A percentile compares a stretch with the other conserved stretches of the same genome.
Evolutionary conservation across 2,888 invertebrate species (phyloP).

Genomic region (Andrena camellia): DNA sequence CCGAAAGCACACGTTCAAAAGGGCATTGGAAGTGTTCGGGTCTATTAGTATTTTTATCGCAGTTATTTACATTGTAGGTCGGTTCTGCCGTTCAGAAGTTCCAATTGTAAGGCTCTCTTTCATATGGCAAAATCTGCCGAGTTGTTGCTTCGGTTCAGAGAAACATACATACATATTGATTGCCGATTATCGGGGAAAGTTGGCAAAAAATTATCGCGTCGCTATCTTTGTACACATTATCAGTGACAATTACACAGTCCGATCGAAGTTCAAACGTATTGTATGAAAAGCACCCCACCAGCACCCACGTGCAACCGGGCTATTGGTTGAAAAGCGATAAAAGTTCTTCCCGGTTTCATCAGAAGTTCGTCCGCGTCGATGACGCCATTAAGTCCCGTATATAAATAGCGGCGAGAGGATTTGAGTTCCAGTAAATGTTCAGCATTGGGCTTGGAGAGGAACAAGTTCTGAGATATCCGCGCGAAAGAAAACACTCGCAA

Average conservation of each 20-base stretch:
- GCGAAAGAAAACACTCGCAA: no score
- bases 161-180: background rate
- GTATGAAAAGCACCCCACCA: background rate
- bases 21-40: no score
- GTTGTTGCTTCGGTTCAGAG: no score
- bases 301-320: background rate
- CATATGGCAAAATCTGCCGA: no score
- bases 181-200: background rate
- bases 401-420: constrained; percentile 25
- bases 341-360: background rate
- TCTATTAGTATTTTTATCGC: no score
- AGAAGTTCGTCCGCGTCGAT: background rate
- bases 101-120: no score
- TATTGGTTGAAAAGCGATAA: constrained; percentile 27
- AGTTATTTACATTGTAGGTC: no score
- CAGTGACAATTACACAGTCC: background rate
- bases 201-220: no score
- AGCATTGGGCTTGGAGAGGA: background rate
- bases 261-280: constrained; percentile 3
- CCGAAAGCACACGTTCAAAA: no score
- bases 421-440: background rate
- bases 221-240: background rate
- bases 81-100: no score
- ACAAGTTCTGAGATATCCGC: background rate
- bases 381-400: background rate